These are phyloP conservation scores for Catamblyrhynchus diadema DNA, from an alignment of 2,797 vertebrate species.

Conservation along the genomic window DNA sequence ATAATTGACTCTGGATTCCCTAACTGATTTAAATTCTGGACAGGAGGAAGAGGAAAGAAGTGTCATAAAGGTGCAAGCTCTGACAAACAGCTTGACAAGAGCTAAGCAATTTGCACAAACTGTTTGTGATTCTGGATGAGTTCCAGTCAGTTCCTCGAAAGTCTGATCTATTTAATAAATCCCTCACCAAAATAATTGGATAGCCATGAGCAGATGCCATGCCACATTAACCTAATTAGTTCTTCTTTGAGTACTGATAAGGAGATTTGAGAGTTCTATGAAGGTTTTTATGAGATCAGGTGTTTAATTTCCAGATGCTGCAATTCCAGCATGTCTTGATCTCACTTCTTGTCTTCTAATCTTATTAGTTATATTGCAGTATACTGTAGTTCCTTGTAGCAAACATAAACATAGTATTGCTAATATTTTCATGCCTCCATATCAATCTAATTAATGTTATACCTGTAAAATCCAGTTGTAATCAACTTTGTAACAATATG, in stretches of 20 bases:
- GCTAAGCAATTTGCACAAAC: neutral
- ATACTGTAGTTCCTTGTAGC: neutral
- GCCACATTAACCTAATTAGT: neutral
- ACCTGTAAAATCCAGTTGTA: constrained; percentile 15
- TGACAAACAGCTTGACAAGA: neutral
- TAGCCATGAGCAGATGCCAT: neutral
- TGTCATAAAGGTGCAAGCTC: neutral
- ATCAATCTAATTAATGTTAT: neutral
- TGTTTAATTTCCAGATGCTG: neutral
- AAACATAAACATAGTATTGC: neutral
- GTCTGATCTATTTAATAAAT: neutral
- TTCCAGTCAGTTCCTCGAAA: neutral
- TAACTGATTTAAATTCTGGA: neutral
- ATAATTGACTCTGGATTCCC: neutral
- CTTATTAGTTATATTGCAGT: neutral
- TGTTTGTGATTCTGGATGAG: neutral
- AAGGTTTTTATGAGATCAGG: neutral
- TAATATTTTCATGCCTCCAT: neutral
- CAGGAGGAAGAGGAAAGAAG: neutral
- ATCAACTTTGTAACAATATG: neutral
- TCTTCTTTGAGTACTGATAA: neutral
- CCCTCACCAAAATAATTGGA: neutral
- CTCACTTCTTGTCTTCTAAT: neutral
- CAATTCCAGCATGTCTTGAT: neutral
- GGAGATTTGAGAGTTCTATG: neutral